Evolutionary conservation across 1,140 invertebrate species (phyloP), one percentile per base, ranked within the genome.

Genomic region (Hermetia illucens): DNA sequence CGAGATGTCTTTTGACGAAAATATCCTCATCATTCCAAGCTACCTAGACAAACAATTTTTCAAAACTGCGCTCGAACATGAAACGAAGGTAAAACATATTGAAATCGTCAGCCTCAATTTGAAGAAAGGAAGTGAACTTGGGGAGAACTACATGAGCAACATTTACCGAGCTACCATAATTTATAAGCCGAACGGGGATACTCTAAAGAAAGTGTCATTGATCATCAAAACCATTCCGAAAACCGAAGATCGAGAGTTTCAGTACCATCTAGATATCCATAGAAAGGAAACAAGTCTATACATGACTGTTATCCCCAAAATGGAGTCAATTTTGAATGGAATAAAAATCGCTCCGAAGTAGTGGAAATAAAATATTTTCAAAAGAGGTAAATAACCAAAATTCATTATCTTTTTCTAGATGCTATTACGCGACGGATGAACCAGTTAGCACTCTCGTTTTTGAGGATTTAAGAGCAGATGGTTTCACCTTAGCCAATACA

Each of bases 131-230:
- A 58, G 55, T 43, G 47, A 44, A 39, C 41, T 41, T 4, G 55
- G 55, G 2, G 55, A 57, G 19, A 57, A 57, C 34, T 57, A 53
- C 33, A 57, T 52, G 32, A 57, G 55, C 22, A 37, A 47, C 31
- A 53, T 57, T 19, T 57, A 55, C 34, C 42, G 55, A 5, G 42
- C 43, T 1, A 29, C 33, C 2, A 12, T 58, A 2, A 42, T 22
- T n/a, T 58, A 52, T 43, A 20, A 20, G 34, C 13, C 5, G 34
- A 13, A 20, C 42, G 1, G 44, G 31, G 13, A 53, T 42, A 40
- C 12, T n/a, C 3, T 5, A 35, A 39, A 2, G 22, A 47, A 5
- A 15, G 24, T 55, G 29, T 21, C 40, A 0, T 42, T 55, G 2
- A 50, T 57, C 10, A 45, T 57, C 10, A 57, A 57, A 43, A 52